Evolutionary conservation across 2,888 invertebrate genomes (phyloP), one percentile per base, ranked within the genome.

Genomic region (Osmoderma eremita): DNA sequence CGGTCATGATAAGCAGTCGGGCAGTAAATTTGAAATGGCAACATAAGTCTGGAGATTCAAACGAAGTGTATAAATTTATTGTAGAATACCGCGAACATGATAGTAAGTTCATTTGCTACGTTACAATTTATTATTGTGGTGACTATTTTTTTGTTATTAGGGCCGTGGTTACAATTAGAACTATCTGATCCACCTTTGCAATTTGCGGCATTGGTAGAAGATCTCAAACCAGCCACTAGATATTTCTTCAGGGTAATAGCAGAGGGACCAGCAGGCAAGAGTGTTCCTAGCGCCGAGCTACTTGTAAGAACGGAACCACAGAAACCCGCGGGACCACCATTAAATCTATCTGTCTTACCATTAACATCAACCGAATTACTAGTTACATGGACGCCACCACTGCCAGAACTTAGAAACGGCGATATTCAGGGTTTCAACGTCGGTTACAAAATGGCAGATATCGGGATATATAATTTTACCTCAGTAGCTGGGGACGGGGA

Each of bases 11-110:
- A 2, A 88, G 88, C 54, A 92, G 92, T 77, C 85, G 91, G 49
- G 88, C 89, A 10, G 88, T 91, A 12, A 89, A 89, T 75, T 81
- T 93, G n/a, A 89, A 90, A 74, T 93, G 93, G 93, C 88, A 89
- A 72, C 89, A 88, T 71, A 87, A 86, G 78, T 85, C 85, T 53
- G 86, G 88, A 65, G 91, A 91, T 73, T 86, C 90, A 3, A 89
- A 88, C 56, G 90, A 90, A 80, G 89, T 90, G 17, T 87, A 87
- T 54, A 90, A 89, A 75, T 91, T 90, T 73, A 86, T 88, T 72
- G 86, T 91, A 4, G 90, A 91, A 75, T 90, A 87, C 75, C 87
- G 87, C 70, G 89, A 88, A 81, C 84, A 84, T 63, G 87, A 85
- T 76, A 85, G 87, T 89, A 84, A 84, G 84, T 78, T 68, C n/a